Base-by-base conservation (phyloP, 2,113 vertebrate genomes). In the Chaenogobius annularis region DNA sequence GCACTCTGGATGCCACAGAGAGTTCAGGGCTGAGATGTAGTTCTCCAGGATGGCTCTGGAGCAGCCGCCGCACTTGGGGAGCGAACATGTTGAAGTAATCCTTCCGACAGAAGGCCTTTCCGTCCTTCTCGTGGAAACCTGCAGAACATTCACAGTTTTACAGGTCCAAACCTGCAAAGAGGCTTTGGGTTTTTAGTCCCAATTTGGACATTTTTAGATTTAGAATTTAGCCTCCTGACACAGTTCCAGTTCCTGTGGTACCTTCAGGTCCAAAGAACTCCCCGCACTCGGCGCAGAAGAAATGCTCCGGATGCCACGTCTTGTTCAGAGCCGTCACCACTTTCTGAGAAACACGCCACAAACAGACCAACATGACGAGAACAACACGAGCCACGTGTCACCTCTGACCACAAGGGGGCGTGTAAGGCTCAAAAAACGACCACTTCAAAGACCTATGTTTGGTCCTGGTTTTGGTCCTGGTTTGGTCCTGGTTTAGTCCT, bases 81-180 rank as follows among this genome's bases (percentile, higher is more conserved):
- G 96, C 96, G 19, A 98, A 98, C 94, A 97, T 98, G 82, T 98
- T 95, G 5, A 98, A 98, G 91, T 98, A 98, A 92, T 98, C 96
- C 85, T 96, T 98, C 75, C 95, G 95, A 87, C 97, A 98, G 78
- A 94, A 98, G 3, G 97, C 96, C 78, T 98, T 98, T 48, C 97
- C 96, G 0, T 98, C 96, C 73, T 97, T 96, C 93, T 98, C 97
- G 0, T 98, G 97, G 90, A 98, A 98, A 43, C 97, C 97, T 98
- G 74, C 54, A 70, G 47, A 1, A 44, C 7, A 44, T 6, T 19
- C 15, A 50, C 15, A n/a, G n/a, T n/a, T n/a, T n/a, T n/a, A n/a
- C n/a, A n/a, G n/a, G n/a, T n/a, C n/a, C n/a, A n/a, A n/a, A n/a
- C n/a, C n/a, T n/a, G n/a, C n/a, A n/a, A n/a, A n/a, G n/a, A n/a